Evolutionary conservation across 2,888 invertebrate genomes (phyloP).

Genomic region (Morinoia aosen): DNA sequence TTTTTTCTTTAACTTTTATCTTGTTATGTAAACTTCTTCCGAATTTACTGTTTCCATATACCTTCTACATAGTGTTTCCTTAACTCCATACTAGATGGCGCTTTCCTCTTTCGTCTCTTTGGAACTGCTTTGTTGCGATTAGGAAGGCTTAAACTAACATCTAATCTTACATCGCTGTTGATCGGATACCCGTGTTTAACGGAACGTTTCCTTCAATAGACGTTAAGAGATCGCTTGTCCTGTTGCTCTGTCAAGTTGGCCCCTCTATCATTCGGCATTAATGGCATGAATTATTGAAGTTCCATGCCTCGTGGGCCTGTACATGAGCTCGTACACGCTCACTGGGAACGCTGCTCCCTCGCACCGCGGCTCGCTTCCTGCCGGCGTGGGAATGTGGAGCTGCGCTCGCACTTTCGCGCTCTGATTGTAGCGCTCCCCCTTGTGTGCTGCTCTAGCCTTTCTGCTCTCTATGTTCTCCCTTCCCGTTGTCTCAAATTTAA

Average conservation of each 20-base stretch:
- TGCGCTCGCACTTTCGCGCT: constrained; percentile 34
- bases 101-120: too few relatives aligned
- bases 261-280: neutral
- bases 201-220: neutral
- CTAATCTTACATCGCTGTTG: neutral
- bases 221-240: neutral
- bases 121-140: too few relatives aligned
- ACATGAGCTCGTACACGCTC: neutral
- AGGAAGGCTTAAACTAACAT: too few relatives aligned
- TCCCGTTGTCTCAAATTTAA: neutral
- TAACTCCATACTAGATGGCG: too few relatives aligned
- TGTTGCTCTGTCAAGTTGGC: neutral
- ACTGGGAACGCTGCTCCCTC: neutral
- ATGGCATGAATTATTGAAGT: constrained; percentile 12
- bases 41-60: too few relatives aligned
- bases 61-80: too few relatives aligned
- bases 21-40: too few relatives aligned
- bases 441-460: neutral
- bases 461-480: neutral
- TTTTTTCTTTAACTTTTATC: too few relatives aligned
- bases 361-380: constrained; percentile 10
- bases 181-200: neutral
- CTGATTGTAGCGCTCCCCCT: neutral
- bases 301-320: neutral
- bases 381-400: constrained; percentile 28